Evolutionary conservation across 2,113 vertebrate genomes (phyloP).

Genomic region (Ondatra zibethicus): DNA sequence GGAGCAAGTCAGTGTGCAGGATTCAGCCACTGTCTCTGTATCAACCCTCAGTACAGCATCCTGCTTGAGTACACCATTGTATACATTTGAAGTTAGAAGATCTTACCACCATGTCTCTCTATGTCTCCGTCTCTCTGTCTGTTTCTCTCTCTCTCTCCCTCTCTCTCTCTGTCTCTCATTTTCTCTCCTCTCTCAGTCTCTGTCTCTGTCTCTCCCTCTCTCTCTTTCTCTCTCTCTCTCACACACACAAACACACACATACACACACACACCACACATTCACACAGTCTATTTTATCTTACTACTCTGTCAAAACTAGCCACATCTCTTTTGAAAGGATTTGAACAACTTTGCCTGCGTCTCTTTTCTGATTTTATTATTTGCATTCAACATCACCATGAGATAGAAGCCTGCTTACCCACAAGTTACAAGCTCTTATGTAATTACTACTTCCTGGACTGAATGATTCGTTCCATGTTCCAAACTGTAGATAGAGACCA

Average conservation of each 20-base stretch:
- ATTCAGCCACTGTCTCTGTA: not conserved
- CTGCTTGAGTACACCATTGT: too few species aligned
- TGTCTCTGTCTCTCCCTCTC: too few species aligned
- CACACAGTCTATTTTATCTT: not conserved
- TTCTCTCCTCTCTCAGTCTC: too few species aligned
- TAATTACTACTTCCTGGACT: not conserved
- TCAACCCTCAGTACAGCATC: not conserved
- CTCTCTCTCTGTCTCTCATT: too few species aligned
- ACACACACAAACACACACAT: not conserved
- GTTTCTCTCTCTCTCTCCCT: too few species aligned
- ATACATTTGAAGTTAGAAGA: too few species aligned
- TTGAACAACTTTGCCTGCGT: not conserved
- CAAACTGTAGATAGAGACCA: too few species aligned
- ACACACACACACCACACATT: not conserved
- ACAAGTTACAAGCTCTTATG: not conserved
- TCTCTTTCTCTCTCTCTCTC: too few species aligned
- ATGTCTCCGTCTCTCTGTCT: too few species aligned
- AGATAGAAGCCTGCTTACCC: not conserved
- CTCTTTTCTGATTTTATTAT: not conserved
- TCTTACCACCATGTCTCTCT: not conserved
- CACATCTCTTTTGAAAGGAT: not conserved
- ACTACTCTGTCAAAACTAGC: not conserved
- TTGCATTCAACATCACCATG: not conserved
- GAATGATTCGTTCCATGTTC: not conserved
- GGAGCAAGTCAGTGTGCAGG: not conserved